phyloP scores from a whole-genome alignment of 2,888 invertebrate species.

The Lithodes maja region DNA sequence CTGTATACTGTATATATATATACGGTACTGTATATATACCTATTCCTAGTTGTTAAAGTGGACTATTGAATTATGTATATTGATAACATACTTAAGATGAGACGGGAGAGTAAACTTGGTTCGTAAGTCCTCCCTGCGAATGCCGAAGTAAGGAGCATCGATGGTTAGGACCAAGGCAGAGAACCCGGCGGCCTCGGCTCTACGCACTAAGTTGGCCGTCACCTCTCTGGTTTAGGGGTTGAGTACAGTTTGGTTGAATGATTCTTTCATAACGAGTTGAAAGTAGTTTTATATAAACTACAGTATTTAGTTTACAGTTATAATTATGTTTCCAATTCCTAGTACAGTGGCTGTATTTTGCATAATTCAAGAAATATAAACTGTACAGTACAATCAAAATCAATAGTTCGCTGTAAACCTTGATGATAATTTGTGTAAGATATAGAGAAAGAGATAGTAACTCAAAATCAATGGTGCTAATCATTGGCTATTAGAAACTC shows the following conservation, averaged over 20 bases:
- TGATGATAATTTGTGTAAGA: too few relatives aligned
- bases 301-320: background rate
- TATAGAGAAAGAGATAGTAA: background rate
- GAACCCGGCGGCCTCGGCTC: slow-evolving; percentile 89
- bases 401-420: background rate
- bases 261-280: too few relatives aligned
- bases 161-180: slow-evolving; percentile 91
- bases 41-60: too few relatives aligned
- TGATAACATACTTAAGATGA: slow-evolving; percentile 81
- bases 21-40: too few relatives aligned
- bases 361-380: background rate
- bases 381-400: background rate
- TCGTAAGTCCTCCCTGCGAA: slow-evolving; percentile 85
- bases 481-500: background rate
- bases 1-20: too few relatives aligned
- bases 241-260: background rate
- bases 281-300: too few relatives aligned
- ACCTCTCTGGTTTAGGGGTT: slow-evolving; percentile 77
- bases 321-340: background rate
- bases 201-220: slow-evolving; percentile 82
- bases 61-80: background rate
- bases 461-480: background rate
- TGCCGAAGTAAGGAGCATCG: slow-evolving; percentile 91
- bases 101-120: slow-evolving; percentile 89
- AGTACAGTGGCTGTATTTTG: background rate